A percentile compares a stretch with the other conserved stretches of the same genome.
These are phyloP conservation scores for Halocaridina rubra DNA, from an alignment of 2,888 invertebrate species.

Conservation along the genomic window DNA sequence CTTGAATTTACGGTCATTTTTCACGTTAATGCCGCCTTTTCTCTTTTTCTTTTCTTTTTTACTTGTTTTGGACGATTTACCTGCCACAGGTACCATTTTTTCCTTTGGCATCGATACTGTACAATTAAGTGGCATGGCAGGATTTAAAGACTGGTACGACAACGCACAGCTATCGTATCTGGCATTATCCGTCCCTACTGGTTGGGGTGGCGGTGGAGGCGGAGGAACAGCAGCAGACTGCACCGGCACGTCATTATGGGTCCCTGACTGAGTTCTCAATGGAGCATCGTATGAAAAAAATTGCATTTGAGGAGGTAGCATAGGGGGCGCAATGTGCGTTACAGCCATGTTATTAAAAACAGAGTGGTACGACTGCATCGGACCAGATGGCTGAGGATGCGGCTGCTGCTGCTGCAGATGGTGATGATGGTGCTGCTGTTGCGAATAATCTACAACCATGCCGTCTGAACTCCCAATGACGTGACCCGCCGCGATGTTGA, in stretches of 20 bases:
- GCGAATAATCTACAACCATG: neutral
- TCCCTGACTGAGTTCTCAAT: too few relatives aligned
- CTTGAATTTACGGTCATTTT: neutral
- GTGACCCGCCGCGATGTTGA: neutral
- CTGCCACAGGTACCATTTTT: neutral
- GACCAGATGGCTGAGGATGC: slow-evolving; percentile 18
- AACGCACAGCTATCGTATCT: too few relatives aligned
- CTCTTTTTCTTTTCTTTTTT: too few relatives aligned
- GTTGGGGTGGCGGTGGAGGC: too few relatives aligned
- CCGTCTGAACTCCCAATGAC: neutral
- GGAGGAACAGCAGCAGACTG: too few relatives aligned
- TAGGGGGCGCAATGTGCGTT: slow-evolving; percentile 17
- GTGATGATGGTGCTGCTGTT: too few relatives aligned
- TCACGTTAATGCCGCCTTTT: slow-evolving; percentile 14
- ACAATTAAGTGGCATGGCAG: neutral
- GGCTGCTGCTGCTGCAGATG: slow-evolving; percentile 29
- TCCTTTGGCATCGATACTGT: neutral
- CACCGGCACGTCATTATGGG: too few relatives aligned
- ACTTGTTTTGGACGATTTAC: too few relatives aligned
- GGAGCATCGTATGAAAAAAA: too few relatives aligned
- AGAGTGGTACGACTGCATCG: slow-evolving; percentile 26
- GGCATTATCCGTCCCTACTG: too few relatives aligned
- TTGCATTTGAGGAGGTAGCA: too few relatives aligned
- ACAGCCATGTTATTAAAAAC: slow-evolving; percentile 23
- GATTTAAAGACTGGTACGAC: too few relatives aligned